Evolutionary conservation across 2,888 invertebrate genomes (phyloP), one percentile per base, ranked within the genome.

Genomic region (Tuta absoluta): DNA sequence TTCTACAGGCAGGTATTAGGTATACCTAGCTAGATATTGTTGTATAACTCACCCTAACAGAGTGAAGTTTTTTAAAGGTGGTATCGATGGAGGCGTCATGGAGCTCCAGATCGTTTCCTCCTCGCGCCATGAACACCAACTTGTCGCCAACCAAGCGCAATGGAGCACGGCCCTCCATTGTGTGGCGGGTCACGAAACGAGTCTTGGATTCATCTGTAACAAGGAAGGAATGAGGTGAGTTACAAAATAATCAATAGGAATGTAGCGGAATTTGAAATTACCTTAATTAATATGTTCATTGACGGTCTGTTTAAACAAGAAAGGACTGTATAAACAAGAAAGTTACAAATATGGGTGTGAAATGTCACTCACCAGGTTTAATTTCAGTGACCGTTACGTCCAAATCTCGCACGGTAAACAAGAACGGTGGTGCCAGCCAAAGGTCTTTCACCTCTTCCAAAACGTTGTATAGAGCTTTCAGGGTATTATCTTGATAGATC

Each of bases 381-480:
- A 94, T 89, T 83, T 94, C 93, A 14, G 94, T 93, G 21, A 93
- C 85, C 3, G 93, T 92, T 0, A 95, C 87, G 74, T 94, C 93
- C 12, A 93, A 79, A 80, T 94, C 94, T 63, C 94, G 87, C 3
- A 92, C 93, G 38, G 94, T 93, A 74, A 93, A 94, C 66, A 95
- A 77, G 62, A 87, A 85, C 41, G 93, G 92, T 17, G 87, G 87
- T 41, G 85, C 79, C n/a, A 93, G 86, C 61, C 87, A 81, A 67
- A 95, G 79, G 74, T 93, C 94, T 81, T 94, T 94, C 1, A 95
- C 92, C 81, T 95, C 94, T 79, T 95, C 95, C 65, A 93, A 74
- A 24, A 93, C 86, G 69, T 91, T 90, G 72, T 93, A 93, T 64
- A 77, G 81, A 8, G 93, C 93, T 71, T 92, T 91, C 51, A 89